Conservation (phyloP, 2,888 invertebrate genomes). For the Andricus curvator region DNA sequence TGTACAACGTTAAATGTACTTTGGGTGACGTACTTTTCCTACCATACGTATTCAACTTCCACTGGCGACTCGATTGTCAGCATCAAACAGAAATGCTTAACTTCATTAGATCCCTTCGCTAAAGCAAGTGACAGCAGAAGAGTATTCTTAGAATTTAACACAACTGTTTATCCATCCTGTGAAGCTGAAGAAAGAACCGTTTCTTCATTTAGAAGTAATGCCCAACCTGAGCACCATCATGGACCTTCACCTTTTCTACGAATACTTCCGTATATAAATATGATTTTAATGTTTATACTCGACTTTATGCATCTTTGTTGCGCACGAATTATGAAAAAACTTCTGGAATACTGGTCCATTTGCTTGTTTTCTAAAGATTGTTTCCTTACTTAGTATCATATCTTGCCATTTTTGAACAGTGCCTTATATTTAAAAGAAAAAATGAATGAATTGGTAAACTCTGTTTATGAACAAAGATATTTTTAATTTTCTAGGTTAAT, state of each 20-base stretch:
- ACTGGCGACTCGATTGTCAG: not conserved
- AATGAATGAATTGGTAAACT: too few relatives aligned
- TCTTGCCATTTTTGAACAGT: too few relatives aligned
- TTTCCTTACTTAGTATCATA: too few relatives aligned
- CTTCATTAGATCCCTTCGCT: too few relatives aligned
- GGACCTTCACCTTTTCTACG: slow-evolving; percentile 18
- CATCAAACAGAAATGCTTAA: too few relatives aligned
- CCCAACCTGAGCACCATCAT: slow-evolving; percentile 38
- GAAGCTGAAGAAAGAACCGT: slow-evolving; percentile 20
- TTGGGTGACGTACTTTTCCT: not conserved
- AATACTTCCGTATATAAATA: not conserved
- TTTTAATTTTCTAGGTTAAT: too few relatives aligned
- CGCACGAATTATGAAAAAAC: slow-evolving; percentile 15
- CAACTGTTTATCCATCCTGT: not conserved
- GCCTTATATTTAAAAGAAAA: too few relatives aligned
- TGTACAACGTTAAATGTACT: not conserved
- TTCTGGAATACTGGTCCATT: not conserved
- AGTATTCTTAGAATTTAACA: not conserved
- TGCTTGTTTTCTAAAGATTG: too few relatives aligned
- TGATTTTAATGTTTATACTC: slow-evolving; percentile 30
- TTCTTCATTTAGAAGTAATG: slow-evolving; percentile 36
- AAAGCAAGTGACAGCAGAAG: too few relatives aligned
- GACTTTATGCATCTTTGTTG: slow-evolving; percentile 23
- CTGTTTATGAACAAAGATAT: too few relatives aligned
- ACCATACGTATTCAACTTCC: not conserved